Conservation (phyloP, 2,888 invertebrate species). For the Pyrocoelia pectoralis region DNA sequence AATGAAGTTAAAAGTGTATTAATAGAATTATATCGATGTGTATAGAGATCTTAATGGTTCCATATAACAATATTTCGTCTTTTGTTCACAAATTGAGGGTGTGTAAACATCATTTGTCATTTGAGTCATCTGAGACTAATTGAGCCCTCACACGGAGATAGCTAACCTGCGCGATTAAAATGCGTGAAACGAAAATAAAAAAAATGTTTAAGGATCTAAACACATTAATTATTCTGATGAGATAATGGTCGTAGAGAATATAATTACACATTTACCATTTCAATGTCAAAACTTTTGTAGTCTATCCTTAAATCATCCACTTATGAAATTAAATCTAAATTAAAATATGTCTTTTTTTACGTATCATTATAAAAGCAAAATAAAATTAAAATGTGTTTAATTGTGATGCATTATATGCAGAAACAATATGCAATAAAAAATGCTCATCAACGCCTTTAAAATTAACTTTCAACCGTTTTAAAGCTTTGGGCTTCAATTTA, state of each 20-base stretch:
- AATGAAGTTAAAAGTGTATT: not conserved
- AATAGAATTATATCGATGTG: not conserved
- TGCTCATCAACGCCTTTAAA: conserved; percentile 13
- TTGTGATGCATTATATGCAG: not conserved
- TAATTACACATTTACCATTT: conserved; percentile 25
- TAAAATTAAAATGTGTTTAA: not conserved
- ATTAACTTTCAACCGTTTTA: conserved; percentile 12
- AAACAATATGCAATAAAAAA: not conserved
- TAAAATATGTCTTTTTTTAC: conserved; percentile 12
- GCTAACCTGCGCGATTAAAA: not conserved
- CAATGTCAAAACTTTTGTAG: conserved; percentile 22
- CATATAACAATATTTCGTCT: conserved; percentile 21
- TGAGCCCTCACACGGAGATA: conserved; percentile 39
- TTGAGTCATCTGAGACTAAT: conserved; percentile 35
- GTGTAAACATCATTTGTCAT: conserved; percentile 42
- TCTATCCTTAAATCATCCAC: conserved; percentile 21
- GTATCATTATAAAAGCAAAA: not conserved
- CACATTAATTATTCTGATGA: conserved; percentile 28
- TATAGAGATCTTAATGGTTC: not conserved
- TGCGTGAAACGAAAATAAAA: not conserved
- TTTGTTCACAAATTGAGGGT: conserved; percentile 29
- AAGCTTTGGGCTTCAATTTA: conserved; percentile 3
- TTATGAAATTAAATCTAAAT: conserved; percentile 22
- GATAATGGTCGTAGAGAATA: conserved; percentile 21
- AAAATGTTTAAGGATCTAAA: not conserved